phyloP scores from a whole-genome alignment of 2,113 vertebrate genomes.

The Fregetta grallaria region DNA sequence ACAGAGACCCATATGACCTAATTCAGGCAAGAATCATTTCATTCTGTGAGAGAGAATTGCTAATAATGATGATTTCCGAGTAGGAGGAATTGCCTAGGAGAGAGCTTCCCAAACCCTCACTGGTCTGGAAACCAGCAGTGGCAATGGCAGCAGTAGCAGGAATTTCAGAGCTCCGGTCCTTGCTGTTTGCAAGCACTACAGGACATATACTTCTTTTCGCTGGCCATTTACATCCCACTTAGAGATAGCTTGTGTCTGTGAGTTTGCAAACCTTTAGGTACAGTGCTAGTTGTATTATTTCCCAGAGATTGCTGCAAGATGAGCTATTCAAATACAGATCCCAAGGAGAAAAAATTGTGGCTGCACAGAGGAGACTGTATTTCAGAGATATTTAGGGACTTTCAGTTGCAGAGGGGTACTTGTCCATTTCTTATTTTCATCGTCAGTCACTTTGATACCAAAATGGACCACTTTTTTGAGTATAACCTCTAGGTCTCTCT shows the following conservation, averaged over 20 bases:
- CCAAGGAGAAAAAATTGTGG: neutral
- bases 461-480: neutral
- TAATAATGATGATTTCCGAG: neutral
- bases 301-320: neutral
- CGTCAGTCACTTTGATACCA: neutral
- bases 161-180: neutral
- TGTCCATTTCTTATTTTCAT: neutral
- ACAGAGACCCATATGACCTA: neutral
- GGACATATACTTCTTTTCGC: neutral
- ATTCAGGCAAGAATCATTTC: neutral
- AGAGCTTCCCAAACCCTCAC: neutral
- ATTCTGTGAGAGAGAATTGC: neutral
- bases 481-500: neutral
- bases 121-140: neutral
- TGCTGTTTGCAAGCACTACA: neutral
- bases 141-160: neutral
- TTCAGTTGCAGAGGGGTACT: neutral
- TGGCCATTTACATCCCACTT: neutral
- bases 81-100: neutral
- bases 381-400: neutral
- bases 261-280: neutral
- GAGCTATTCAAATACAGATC: neutral
- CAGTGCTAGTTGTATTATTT: neutral
- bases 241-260: neutral
- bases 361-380: neutral